Conservation (phyloP, 2,113 vertebrate species). For the Gnathonemus echidnorhynchus region DNA sequence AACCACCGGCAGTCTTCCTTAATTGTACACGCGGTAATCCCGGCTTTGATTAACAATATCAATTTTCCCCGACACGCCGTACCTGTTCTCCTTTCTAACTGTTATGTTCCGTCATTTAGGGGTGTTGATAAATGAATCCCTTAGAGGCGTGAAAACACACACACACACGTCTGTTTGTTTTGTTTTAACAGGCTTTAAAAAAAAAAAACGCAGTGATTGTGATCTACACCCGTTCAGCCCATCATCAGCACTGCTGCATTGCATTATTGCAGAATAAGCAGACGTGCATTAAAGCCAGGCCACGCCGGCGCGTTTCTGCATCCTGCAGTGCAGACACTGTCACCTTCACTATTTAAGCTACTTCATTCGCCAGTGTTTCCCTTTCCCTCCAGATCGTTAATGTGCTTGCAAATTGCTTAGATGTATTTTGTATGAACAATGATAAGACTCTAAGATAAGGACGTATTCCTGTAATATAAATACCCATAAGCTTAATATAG, state of each 20-base stretch:
- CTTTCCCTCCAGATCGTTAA: not conserved
- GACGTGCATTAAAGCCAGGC: not conserved
- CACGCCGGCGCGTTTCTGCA: not conserved
- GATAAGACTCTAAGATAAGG: not conserved
- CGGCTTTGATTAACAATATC: conserved; percentile 7
- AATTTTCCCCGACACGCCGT: not conserved
- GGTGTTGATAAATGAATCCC: not conserved
- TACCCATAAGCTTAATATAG: not conserved
- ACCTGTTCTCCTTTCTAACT: not conserved
- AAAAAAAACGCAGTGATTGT: not conserved
- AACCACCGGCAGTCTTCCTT: not conserved
- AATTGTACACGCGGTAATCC: not conserved
- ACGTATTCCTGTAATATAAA: not conserved
- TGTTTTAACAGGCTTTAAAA: not conserved
- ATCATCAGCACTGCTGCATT: not conserved
- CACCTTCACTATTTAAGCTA: not conserved
- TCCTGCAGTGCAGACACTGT: not conserved
- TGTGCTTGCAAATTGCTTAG: not conserved
- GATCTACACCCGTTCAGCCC: not conserved
- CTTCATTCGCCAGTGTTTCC: no score
- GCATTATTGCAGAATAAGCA: not conserved
- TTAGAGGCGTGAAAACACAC: not conserved
- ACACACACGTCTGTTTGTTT: not conserved
- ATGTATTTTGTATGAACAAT: not conserved
- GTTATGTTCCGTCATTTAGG: not conserved